Evolutionary conservation across 1,140 invertebrate species (phyloP), one percentile per base, ranked within the genome.

Genomic region (Zaprionus taronus): DNA sequence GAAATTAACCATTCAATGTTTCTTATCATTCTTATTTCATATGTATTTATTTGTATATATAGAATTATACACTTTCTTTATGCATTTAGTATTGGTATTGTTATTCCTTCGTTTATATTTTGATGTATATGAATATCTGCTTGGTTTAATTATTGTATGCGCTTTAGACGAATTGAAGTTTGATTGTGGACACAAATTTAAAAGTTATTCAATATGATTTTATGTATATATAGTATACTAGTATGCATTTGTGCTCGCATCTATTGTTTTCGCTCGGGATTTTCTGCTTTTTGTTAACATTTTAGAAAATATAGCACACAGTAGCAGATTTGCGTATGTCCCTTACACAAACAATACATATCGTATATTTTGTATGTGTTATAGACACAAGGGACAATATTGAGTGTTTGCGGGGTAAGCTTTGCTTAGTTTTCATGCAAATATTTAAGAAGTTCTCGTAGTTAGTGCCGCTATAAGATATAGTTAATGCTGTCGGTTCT

Each of bases 1-100:
- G 84, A 89, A 89, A 89, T 87, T 84, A 87, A 89, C 81, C 84
- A 81, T 89, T 87, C 85, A 81, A 87, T 89, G 78, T 76, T 72
- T 72, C 73, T 89, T 87, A 83, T 44, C 78, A 61, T 76, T 90
- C 78, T 73, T 71, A 76, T 89, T 80, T 74, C 56, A 44, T 72
- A 67, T 73, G 56, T 57, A 47, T 80, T 47, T 47, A n/a, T 49
- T 51, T 66, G 12, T 57, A 57, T 72, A 72, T 72, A 55, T 78
- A 70, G 47, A 34, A 58, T 47, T 63, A 74, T 77, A 73, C 73
- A 63, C 17, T 68, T 68, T 31, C 53, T 73, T 58, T 36, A 66
- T 63, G 47, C 26, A 55, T 70, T 12, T 72, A 61, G 61, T 67
- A 41, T 31, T 72, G 61, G 56, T 67, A 49, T 31, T 70, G 28